phyloP scores from a whole-genome alignment of 2,113 vertebrate species.

The Mixornis gularis region DNA sequence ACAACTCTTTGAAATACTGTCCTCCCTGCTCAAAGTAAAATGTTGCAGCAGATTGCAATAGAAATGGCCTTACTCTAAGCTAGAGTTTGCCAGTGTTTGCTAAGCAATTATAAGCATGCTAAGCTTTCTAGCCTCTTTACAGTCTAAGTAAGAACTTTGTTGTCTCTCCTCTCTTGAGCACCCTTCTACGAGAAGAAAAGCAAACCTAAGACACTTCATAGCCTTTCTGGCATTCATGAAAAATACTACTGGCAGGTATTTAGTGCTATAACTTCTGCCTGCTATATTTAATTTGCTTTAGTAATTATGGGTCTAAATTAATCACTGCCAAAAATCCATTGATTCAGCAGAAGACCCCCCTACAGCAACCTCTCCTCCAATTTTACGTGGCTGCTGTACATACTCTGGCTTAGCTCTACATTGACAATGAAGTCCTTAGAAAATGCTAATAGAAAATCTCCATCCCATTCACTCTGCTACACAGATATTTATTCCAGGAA shows the following conservation, averaged over 20 bases:
- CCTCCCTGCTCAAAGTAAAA: neutral
- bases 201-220: neutral
- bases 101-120: slow-evolving; percentile 12
- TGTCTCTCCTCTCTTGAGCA: neutral
- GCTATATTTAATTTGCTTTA: neutral
- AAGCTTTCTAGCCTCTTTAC: slow-evolving; percentile 20
- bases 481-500: neutral
- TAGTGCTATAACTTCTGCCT: neutral
- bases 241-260: neutral
- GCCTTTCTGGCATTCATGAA: neutral
- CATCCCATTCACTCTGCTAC: neutral
- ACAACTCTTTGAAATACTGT: neutral
- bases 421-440: neutral
- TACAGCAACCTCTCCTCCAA: neutral
- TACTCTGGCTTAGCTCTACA: neutral
- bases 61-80: neutral
- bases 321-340: neutral
- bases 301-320: neutral
- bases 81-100: neutral
- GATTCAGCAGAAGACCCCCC: neutral
- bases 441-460: neutral
- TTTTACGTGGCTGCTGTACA: neutral
- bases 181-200: neutral
- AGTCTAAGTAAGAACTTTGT: neutral
- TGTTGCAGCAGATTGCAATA: neutral